phyloP scores from a whole-genome alignment of 2,113 vertebrate genomes.

The Todiramphus saurophagus region DNA sequence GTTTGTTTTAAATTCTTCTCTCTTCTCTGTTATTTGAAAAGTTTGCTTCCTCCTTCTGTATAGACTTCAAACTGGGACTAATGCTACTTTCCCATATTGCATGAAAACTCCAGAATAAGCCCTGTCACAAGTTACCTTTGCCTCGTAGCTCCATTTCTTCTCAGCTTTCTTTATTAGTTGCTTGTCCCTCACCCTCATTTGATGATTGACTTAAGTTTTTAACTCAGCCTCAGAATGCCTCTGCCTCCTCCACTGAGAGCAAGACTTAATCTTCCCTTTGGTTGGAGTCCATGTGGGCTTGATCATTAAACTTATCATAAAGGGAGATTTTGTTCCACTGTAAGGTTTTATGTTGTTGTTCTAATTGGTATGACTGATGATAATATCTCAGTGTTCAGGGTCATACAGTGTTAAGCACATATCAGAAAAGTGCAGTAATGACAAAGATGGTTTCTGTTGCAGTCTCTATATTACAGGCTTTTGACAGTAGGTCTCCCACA shows the following conservation, averaged over 20 bases:
- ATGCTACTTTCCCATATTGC: background rate
- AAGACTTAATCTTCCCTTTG: conserved; percentile 2
- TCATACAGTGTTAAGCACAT: background rate
- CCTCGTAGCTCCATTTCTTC: background rate
- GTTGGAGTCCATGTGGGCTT: background rate
- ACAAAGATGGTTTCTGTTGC: background rate
- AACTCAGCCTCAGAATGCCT: background rate
- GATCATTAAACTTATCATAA: conserved; percentile 28
- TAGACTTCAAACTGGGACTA: background rate
- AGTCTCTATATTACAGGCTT: background rate
- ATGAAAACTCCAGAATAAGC: background rate
- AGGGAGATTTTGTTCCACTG: conserved; percentile 24
- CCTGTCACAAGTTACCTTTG: background rate
- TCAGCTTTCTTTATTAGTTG: background rate
- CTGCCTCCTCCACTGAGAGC: background rate
- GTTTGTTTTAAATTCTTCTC: background rate
- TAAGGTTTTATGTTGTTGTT: background rate
- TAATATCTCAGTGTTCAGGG: background rate
- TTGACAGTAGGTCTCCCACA: background rate
- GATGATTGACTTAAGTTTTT: conserved; percentile 16
- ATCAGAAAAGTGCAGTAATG: conserved; percentile 17
- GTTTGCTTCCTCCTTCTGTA: background rate
- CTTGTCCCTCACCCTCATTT: background rate
- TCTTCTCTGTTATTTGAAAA: background rate
- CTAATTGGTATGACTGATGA: background rate